Percentiles rank a stretch among this genome's conserved stretches.
These are phyloP conservation scores for Amphilophus citrinellus DNA, from an alignment of 2,113 vertebrate genomes.

Conservation along the genomic window DNA sequence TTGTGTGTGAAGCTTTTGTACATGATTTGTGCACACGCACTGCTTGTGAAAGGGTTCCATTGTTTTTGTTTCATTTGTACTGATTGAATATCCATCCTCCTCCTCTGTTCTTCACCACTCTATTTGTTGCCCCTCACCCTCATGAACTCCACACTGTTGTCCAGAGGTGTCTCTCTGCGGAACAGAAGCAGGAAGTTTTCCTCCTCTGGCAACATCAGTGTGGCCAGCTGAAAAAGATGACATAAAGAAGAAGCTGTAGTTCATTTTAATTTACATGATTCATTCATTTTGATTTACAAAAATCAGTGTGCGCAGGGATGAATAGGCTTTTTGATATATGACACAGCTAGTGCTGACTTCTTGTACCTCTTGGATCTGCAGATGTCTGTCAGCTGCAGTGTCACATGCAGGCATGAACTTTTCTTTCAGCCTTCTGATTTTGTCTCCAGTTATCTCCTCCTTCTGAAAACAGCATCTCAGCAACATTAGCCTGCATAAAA, in stretches of 20 bases:
- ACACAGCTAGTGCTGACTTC: accelerated
- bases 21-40: accelerated
- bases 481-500: not conserved
- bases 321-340: not conserved
- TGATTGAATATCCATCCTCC: not conserved
- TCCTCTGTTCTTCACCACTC: not conserved
- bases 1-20: no score
- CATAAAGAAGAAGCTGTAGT: accelerated
- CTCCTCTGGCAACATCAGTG: constrained; percentile 86
- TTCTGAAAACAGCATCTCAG: constrained; percentile 31
- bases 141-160: constrained; percentile 97
- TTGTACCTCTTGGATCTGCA: constrained; percentile 88
- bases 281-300: not conserved
- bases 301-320: not conserved
- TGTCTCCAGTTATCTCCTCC: constrained; percentile 78
- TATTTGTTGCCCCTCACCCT: constrained; percentile 80
- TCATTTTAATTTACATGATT: not conserved
- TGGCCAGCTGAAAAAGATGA: constrained; percentile 82
- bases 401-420: constrained; percentile 67
- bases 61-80: not conserved
- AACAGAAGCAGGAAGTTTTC: constrained; percentile 95
- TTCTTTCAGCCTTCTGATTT: constrained; percentile 80
- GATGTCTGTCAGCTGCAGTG: constrained; percentile 69
- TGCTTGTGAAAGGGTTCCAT: not conserved
- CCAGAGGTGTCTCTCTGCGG: constrained; percentile 89